Evolutionary conservation across 2,888 invertebrate species (phyloP), one percentile per base, ranked within the genome.

Genomic region (Caenorhabditis sulstoni): DNA sequence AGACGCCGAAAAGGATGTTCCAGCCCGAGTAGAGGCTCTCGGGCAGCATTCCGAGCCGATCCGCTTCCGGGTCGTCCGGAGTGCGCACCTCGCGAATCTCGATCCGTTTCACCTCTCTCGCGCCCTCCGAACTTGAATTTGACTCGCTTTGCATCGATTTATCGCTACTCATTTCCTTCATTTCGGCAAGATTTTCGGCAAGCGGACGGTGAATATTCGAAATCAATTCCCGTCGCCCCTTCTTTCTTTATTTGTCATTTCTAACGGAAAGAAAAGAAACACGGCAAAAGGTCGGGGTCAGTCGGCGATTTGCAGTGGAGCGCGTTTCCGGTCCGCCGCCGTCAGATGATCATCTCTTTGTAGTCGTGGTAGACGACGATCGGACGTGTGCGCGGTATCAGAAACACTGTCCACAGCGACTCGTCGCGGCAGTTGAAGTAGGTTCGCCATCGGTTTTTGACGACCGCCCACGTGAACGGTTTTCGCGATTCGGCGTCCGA

Each of bases 91-190:
- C 29, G 29, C 29, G 29, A 50, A 11, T 29, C 11, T 41, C 41
- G 49, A 14, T 52, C 29, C n/a, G 9, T 23, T 14, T 8, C 23
- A 47, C 23, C 22, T 16, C n/a, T n/a, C 57, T n/a, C 49, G 44
- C 29, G 4, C 12, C 29, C 22, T 4, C 23, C 29, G 52, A 61
- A 59, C 35, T 53, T 61, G 68, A 59, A 59, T 59, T 68, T 52
- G 68, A 68, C 55, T 70, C 61, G 53, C 61, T 70, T 47, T 62
- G 44, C 52, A 45, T 70, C 61, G 70, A 70, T 70, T 55, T 53
- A 14, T 44, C 45, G n/a, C 45, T 70, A 53, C 61, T 70, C 70
- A 55, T 70, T 41, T 41, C 39, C 57, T 45, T 55, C 14, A 22
- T 29, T 20, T 50, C 23, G 39, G 16, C 41, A 14, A 44, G 16